Base-by-base conservation (phyloP, 2,797 vertebrate genomes). In the Rachycentron canadum region DNA sequence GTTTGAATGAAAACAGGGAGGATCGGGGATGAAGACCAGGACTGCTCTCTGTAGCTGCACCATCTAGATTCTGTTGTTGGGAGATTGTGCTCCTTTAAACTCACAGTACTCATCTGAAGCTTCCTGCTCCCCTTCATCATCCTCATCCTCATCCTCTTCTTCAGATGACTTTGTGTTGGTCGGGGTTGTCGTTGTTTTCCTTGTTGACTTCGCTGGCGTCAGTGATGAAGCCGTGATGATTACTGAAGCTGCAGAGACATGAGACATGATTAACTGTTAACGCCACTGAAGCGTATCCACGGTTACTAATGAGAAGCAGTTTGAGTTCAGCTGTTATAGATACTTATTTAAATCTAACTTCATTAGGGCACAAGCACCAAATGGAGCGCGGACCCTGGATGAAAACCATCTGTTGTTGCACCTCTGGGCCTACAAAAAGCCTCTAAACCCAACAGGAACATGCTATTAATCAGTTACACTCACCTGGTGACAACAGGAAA, bases 121-220 rank as follows among this genome's bases (percentile, higher is more conserved):
- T 13, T 40, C 62, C 1, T 79, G 36, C 3, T 86, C 67, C 1
- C 0, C 71, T 3, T 69, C 72, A 0, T 64, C 65, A 0, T 78
- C 49, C 0, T 86, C 69, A 0, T 85, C 73, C 0, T 63, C 50
- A 0, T 77, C 70, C 0, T 71, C 65, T 3, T 76, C 73, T 36
- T 81, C 84, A 30, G 85, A 82, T n/a, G 78, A 73, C 62, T 21
- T 36, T 2, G 4, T 50, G 11, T n/a, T 66, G 47, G 45, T 19
- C 2, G 13, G 4, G 6, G n/a, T 21, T 3, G n/a, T 76, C 1
- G 21, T 70, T 9, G 0, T 74, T 69, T 16, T 49, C 19, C 49
- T n/a, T 1, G 26, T 30, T 10, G 40, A 26, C 78, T 59, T 58
- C 11, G 21, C 30, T 25, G 67, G 52, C 0, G 49, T 26, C 19